Evolutionary conservation across 1,140 invertebrate genomes (phyloP).

Genomic region (Caenorhabditis inopinata): DNA sequence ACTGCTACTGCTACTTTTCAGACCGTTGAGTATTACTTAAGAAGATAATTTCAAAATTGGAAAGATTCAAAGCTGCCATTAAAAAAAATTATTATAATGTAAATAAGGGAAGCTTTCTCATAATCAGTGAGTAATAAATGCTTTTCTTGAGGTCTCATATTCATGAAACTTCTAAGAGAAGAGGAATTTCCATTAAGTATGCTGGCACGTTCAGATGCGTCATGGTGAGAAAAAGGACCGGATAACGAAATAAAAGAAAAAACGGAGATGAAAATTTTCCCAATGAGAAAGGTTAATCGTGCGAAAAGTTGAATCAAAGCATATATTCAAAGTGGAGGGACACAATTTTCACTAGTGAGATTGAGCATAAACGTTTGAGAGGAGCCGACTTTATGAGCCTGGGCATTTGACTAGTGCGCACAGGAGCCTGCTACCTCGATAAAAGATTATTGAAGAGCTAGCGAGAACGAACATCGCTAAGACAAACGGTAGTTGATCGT

Average conservation of each 20-base stretch:
- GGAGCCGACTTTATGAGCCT: slow-evolving; percentile 25
- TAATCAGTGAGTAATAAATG: no score
- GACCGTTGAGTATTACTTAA: no score
- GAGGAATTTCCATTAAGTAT: not conserved
- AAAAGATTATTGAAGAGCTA: slow-evolving; percentile 19
- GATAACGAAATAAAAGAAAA: not conserved
- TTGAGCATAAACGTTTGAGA: not conserved
- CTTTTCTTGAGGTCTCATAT: no score
- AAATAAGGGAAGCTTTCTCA: no score
- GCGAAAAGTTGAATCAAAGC: slow-evolving; percentile 14
- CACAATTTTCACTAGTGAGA: not conserved
- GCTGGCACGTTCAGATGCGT: slow-evolving; percentile 6
- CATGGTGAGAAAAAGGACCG: not conserved
- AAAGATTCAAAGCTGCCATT: no score
- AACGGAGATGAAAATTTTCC: not conserved
- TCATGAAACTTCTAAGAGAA: no score
- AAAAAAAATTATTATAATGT: no score
- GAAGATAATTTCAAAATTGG: no score
- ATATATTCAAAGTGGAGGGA: not conserved
- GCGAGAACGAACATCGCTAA: slow-evolving; percentile 6
- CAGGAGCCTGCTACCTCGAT: not conserved
- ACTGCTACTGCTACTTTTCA: no score
- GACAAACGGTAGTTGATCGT: slow-evolving; percentile 34
- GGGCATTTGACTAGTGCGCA: slow-evolving; percentile 4
- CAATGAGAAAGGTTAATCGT: slow-evolving; percentile 26